Evolutionary conservation across 2,113 vertebrate species (phyloP).

Genomic region (Zapornia atra): DNA sequence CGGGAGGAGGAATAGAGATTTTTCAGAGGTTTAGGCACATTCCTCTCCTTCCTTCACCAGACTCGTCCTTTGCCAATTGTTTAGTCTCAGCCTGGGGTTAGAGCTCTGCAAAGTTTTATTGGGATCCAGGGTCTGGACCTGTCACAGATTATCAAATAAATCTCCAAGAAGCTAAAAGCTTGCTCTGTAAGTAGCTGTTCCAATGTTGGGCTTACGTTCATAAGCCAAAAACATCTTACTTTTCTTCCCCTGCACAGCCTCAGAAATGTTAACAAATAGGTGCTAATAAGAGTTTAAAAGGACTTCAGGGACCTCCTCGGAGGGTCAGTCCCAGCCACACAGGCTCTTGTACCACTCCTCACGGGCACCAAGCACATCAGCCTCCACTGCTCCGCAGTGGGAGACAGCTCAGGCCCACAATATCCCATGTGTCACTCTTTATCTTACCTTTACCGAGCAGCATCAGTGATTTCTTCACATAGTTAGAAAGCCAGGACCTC

Average conservation of each 20-base stretch:
- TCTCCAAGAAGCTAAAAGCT: conserved; percentile 16
- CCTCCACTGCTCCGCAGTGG: rapidly evolving
- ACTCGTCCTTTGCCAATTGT: conserved; percentile 38
- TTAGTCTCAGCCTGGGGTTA: conserved; percentile 40
- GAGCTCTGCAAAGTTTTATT: conserved; percentile 35
- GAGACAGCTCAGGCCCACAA: neutral
- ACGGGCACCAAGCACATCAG: neutral
- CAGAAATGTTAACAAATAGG: conserved; percentile 27
- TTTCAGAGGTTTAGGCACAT: conserved; percentile 64
- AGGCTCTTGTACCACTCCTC: neutral
- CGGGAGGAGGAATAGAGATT: conserved; percentile 46
- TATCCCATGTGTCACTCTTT: neutral
- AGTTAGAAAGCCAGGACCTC: neutral
- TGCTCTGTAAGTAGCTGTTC: conserved; percentile 11
- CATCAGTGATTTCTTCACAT: neutral
- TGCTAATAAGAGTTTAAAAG: neutral
- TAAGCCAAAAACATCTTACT: neutral
- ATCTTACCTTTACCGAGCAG: neutral
- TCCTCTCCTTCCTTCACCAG: conserved; percentile 53
- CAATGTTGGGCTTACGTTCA: neutral
- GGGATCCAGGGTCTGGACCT: conserved; percentile 32
- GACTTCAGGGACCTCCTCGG: neutral
- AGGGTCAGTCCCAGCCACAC: neutral
- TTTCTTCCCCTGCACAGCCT: neutral
- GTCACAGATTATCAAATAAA: conserved; percentile 56